Conservation (phyloP, 1,140 invertebrate species). For the Atta colombica region DNA sequence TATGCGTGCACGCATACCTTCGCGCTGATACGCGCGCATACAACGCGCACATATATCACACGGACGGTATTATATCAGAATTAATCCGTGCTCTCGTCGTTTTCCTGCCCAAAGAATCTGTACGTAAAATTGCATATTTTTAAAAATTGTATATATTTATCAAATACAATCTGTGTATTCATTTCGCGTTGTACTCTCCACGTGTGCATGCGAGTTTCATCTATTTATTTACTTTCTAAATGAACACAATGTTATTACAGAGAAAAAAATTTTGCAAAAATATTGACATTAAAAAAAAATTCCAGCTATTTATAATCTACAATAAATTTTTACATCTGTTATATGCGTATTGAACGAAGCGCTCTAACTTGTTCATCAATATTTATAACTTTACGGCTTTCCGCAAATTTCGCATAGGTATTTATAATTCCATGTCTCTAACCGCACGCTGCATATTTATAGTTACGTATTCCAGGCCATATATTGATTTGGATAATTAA, state of each 20-base stretch:
- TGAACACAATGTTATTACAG: background rate
- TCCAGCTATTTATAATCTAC: conserved; percentile 17
- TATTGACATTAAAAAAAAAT: conserved; percentile 16
- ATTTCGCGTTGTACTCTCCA: background rate
- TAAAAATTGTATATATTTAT: background rate
- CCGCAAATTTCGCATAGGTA: conserved; percentile 33
- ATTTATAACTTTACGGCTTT: conserved; percentile 51
- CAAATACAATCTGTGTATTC: background rate
- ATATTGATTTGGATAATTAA: conserved; percentile 37
- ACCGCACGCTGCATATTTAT: conserved; percentile 38
- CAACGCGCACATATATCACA: conserved; percentile 41
- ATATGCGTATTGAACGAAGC: background rate
- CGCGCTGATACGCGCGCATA: conserved; percentile 45
- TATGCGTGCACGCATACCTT: conserved; percentile 61
- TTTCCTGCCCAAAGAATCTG: conserved; percentile 14
- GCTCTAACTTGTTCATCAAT: conserved; percentile 30
- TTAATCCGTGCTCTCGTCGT: conserved; percentile 30
- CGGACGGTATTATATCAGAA: conserved; percentile 47
- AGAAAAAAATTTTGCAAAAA: background rate
- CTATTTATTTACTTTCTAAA: conserved; percentile 27
- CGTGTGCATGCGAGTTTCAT: background rate
- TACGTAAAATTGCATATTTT: conserved; percentile 15
- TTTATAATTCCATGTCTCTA: conserved; percentile 43
- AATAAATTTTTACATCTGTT: conserved; percentile 27
- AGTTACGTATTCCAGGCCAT: background rate